A percentile compares a stretch with the other conserved stretches of the same genome.
phyloP scores from a whole-genome alignment of 2,888 invertebrate genomes.

The Seira sanloemensis region DNA sequence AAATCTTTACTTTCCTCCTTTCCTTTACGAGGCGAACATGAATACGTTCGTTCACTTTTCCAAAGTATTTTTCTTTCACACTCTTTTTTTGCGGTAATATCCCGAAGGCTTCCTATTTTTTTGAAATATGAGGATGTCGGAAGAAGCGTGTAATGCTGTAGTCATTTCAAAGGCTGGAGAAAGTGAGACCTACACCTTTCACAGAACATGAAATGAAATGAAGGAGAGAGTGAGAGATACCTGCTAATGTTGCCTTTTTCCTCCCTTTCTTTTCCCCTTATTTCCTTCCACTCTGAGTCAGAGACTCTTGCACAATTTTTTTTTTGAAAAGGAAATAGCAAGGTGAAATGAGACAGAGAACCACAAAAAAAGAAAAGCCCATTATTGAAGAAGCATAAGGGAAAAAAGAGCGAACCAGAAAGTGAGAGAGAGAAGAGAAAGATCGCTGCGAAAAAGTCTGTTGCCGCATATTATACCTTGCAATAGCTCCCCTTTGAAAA shows the following conservation, averaged over 20 bases:
- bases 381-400: conserved; percentile 50
- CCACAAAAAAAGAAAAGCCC: conserved; percentile 37
- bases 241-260: conserved; percentile 45
- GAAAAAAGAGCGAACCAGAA: too few species aligned
- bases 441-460: conserved; percentile 26
- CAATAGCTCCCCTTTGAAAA: conserved; percentile 28
- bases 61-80: not conserved
- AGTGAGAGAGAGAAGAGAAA: not conserved
- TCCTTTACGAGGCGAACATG: not conserved
- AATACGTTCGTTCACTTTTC: too few species aligned
- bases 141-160: conserved; percentile 37
- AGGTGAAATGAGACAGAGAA: conserved; percentile 42
- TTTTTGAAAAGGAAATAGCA: conserved; percentile 13
- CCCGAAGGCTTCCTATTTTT: conserved; percentile 57
- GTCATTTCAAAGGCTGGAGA: conserved; percentile 33
- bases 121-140: conserved; percentile 63
- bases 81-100: conserved; percentile 46
- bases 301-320: not conserved
- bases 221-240: not conserved
- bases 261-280: not conserved
- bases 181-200: not conserved
- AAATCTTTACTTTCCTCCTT: not conserved
- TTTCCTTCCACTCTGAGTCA: too few species aligned
- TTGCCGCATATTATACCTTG: conserved; percentile 40
- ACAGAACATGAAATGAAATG: not conserved